Conservation (phyloP, 2,797 vertebrate genomes). For the Malacoctenus gilli region DNA sequence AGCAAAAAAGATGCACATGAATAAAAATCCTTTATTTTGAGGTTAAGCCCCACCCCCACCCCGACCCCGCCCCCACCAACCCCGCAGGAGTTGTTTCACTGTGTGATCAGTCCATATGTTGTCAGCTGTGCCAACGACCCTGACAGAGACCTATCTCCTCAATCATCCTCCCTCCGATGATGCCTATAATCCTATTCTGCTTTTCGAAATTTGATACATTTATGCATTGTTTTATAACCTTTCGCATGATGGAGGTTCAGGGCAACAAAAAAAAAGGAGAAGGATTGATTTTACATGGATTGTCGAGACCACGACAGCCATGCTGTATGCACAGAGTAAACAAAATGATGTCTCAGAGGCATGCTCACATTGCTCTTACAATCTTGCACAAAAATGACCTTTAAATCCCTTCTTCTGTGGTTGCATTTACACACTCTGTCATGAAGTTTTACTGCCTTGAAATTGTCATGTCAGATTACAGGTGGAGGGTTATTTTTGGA, state of each 20-base stretch:
- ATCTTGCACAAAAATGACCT: constrained; percentile 9
- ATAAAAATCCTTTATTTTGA: constrained; percentile 22
- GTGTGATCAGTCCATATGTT: constrained; percentile 19
- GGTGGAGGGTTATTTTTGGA: no score
- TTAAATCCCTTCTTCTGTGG: neutral
- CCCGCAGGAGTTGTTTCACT: constrained; percentile 31
- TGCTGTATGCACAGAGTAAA: constrained; percentile 1
- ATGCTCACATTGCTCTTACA: constrained; percentile 1
- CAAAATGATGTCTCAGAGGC: constrained; percentile 8
- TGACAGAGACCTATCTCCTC: constrained; percentile 20
- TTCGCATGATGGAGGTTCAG: no score
- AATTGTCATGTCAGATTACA: no score
- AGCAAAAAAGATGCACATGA: constrained; percentile 12
- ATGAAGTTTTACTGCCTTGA: no score
- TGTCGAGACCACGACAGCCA: neutral
- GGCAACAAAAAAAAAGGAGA: constrained; percentile 1
- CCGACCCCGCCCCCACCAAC: no score
- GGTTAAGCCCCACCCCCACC: no score
- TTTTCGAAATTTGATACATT: neutral
- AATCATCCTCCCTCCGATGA: constrained; percentile 20
- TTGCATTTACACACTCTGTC: no score
- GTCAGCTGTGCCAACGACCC: constrained; percentile 15
- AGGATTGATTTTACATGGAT: neutral
- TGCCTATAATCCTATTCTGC: constrained; percentile 32
- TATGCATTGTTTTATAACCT: constrained; percentile 1